These are phyloP conservation scores for Caenorhabditis wallacei DNA, from an alignment of 2,888 invertebrate species.

Conservation along the genomic window DNA sequence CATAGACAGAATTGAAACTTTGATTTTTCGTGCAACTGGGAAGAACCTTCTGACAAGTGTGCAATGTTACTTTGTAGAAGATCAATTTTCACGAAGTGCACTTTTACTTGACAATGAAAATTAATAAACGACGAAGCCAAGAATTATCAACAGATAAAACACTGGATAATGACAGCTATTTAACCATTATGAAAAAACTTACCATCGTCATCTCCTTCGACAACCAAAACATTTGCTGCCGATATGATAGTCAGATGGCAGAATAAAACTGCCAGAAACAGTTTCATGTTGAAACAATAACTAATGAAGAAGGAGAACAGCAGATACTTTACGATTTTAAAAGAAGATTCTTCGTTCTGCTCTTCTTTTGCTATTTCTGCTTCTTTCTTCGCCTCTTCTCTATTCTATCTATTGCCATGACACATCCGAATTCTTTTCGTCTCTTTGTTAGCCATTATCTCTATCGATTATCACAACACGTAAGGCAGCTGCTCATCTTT, in stretches of 20 bases:
- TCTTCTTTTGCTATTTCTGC: not conserved
- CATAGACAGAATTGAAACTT: too few species aligned
- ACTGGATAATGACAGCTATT: too few species aligned
- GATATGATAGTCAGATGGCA: slow-evolving; percentile 45
- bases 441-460: not conserved
- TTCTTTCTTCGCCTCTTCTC: not conserved
- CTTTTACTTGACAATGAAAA: too few species aligned
- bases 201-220: slow-evolving; percentile 59
- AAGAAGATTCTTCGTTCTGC: not conserved
- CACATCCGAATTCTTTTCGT: slow-evolving; percentile 20
- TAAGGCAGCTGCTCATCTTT: slow-evolving; percentile 16
- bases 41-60: too few species aligned
- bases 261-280: slow-evolving; percentile 30
- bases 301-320: not conserved
- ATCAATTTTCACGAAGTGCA: too few species aligned
- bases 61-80: too few species aligned
- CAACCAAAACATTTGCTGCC: slow-evolving; percentile 36
- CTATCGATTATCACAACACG: slow-evolving; percentile 24
- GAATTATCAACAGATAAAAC: too few species aligned
- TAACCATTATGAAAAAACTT: too few species aligned
- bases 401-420: slow-evolving; percentile 6
- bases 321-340: slow-evolving; percentile 11
- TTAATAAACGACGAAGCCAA: too few species aligned
- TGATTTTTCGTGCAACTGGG: too few species aligned
- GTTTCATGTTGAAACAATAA: slow-evolving; percentile 30